These are phyloP conservation scores for Clarias magur DNA, from an alignment of 2,113 vertebrate genomes.

Conservation along the genomic window DNA sequence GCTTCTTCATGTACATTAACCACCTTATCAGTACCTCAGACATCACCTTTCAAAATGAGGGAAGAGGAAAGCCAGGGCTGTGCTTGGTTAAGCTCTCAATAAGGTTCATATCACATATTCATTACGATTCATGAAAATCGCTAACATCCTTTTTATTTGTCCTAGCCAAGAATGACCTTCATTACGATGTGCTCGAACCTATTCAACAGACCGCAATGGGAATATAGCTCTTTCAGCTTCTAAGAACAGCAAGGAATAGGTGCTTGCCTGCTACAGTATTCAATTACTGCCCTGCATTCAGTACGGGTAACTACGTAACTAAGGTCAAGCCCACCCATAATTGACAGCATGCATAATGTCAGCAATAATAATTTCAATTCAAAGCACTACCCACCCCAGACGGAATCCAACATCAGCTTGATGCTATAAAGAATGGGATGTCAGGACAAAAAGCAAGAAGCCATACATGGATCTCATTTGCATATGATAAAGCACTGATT, in stretches of 20 bases:
- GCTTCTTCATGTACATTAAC: conserved; percentile 58
- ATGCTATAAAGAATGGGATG: conserved; percentile 9
- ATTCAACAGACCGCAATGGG: conserved; percentile 50
- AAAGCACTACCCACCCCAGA: conserved; percentile 25
- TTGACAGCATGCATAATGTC: conserved; percentile 57
- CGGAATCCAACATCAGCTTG: conserved; percentile 9
- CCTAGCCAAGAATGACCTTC: conserved; percentile 52
- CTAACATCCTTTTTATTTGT: conserved; percentile 53
- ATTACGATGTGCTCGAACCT: conserved; percentile 47
- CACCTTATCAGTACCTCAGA: conserved; percentile 56
- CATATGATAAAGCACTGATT: conserved; percentile 17
- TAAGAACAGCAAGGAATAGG: conserved; percentile 36
- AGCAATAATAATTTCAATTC: conserved; percentile 48
- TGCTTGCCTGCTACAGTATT: conserved; percentile 47
- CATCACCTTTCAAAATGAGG: conserved; percentile 63
- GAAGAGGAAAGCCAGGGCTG: conserved; percentile 31
- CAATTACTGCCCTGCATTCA: conserved; percentile 58
- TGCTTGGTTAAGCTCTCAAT: conserved; percentile 51
- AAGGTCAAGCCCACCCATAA: conserved; percentile 54
- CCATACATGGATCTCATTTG: conserved; percentile 10
- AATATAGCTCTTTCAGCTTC: conserved; percentile 47
- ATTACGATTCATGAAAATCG: conserved; percentile 57
- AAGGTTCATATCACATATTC: conserved; percentile 52
- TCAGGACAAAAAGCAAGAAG: conserved; percentile 28
- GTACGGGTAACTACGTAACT: conserved; percentile 54